These are phyloP conservation scores for Scleropages formosus DNA, from an alignment of 2,797 vertebrate species.

Conservation along the genomic window DNA sequence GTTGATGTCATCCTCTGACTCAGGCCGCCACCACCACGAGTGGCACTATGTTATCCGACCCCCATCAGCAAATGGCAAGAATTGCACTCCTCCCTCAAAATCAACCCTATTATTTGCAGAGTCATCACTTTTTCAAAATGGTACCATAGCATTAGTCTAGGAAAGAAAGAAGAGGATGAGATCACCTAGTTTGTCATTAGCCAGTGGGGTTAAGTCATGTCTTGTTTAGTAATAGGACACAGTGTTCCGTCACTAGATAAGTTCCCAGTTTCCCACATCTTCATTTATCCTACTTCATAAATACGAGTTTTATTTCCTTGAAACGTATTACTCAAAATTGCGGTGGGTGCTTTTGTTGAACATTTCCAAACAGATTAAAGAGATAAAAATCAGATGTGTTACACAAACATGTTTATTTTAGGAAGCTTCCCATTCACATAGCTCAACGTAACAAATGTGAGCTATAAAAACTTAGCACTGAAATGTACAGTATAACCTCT, in stretches of 20 bases:
- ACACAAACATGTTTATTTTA: too few species aligned
- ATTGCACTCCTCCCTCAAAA: constrained; percentile 49
- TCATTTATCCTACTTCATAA: neutral
- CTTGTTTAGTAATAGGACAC: constrained; percentile 11
- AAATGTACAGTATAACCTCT: too few species aligned
- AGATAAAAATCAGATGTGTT: too few species aligned
- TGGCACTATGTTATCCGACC: constrained; percentile 54
- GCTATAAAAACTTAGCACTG: too few species aligned
- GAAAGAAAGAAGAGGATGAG: constrained; percentile 43
- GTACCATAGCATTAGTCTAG: constrained; percentile 42
- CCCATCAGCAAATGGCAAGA: constrained; percentile 54
- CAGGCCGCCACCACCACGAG: constrained; percentile 60
- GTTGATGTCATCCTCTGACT: constrained; percentile 74
- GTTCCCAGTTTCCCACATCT: neutral
- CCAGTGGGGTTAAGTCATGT: constrained; percentile 42
- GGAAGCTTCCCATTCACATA: too few species aligned
- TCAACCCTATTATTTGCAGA: constrained; percentile 46
- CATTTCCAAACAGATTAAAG: too few species aligned
- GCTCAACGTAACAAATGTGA: too few species aligned
- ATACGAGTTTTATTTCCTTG: neutral
- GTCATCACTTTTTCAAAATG: constrained; percentile 54
- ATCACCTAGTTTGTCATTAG: constrained; percentile 48
- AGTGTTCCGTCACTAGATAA: constrained; percentile 24
- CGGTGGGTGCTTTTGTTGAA: too few species aligned
- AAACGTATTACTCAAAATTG: too few species aligned